Evolutionary conservation across 1,140 invertebrate species (phyloP).

Genomic region (Hydropsyche tenuis): DNA sequence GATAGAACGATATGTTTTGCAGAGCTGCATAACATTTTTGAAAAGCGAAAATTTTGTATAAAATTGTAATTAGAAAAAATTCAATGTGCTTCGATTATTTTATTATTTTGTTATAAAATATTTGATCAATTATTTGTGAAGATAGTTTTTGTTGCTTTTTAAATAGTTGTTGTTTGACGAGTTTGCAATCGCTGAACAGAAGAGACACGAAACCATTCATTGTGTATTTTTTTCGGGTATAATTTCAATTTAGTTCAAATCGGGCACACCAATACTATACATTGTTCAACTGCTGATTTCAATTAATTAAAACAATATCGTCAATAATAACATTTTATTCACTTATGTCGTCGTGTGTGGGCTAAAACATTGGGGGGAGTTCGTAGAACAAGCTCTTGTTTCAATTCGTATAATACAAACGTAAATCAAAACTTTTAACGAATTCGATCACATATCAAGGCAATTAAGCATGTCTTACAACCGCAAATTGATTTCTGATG

Average conservation of each 20-base stretch:
- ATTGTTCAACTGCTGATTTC: constrained; percentile 12
- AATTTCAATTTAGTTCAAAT: constrained; percentile 6
- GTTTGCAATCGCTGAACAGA: background rate
- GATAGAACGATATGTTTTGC: background rate
- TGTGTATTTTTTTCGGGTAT: background rate
- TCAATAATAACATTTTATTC: background rate
- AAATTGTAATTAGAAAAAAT: too few species aligned
- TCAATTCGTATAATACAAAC: too few species aligned
- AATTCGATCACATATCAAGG: background rate
- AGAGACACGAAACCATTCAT: background rate
- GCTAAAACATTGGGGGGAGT: background rate
- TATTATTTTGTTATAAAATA: background rate
- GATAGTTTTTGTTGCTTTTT: too few species aligned
- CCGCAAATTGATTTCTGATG: constrained; percentile 31
- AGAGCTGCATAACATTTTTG: too few species aligned
- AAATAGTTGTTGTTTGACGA: too few species aligned
- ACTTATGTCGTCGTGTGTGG: constrained; percentile 11
- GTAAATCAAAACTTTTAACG: constrained; percentile 10
- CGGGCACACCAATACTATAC: background rate
- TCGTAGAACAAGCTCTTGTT: background rate
- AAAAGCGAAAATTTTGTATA: too few species aligned
- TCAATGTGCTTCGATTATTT: too few species aligned
- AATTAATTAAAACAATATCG: constrained; percentile 7
- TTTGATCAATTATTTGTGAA: background rate
- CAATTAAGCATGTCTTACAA: constrained; percentile 39